Evolutionary conservation across 2,113 vertebrate species (phyloP), one percentile per base, ranked within the genome.

Genomic region (Cinclus cinclus): DNA sequence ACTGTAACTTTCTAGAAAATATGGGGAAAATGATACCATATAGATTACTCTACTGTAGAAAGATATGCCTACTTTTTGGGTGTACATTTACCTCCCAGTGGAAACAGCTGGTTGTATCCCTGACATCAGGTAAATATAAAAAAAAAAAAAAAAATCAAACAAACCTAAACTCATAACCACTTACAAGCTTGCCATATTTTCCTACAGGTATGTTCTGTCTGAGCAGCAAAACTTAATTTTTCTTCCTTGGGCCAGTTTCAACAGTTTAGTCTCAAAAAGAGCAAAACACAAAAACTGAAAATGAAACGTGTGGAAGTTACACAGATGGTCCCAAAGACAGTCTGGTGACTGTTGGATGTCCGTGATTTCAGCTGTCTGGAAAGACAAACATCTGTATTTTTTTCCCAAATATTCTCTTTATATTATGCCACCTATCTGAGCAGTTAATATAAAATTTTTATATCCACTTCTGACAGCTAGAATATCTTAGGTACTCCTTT

Each of bases 1-100:
- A 68, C 22, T 42, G 1, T 62, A 89, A 76, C 16, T 50, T 59
- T 44, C 50, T 46, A 71, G 24, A 59, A 50, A 49, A 55, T 10
- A 53, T 0, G 0, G 70, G 37, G 11, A 33, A 90, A 88, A 39
- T 3, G 1, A 42, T 21, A 65, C 12, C 4, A 25, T 17, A 71
- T 2, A 71, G 28, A 44, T 44, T 42, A 37, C 30, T 70, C 2
- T 27, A 71, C 8, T 64, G 35, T 37, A 76, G 67, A 71, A 79
- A 75, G 13, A 68, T 25, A 49, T 4, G 7, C 13, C 56, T 35
- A n/a, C 33, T 79, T 79, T 53, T 79, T 1, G 5, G 5, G 9
- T 6, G 16, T 50, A 41, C 11, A 12, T 46, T 41, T 52, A 76
- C 17, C 15, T 83, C 63, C 33, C 55, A 59, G 15, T 17, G 10